phyloP scores from a whole-genome alignment of 2,888 invertebrate species.

The Silvanus unidentatus region DNA sequence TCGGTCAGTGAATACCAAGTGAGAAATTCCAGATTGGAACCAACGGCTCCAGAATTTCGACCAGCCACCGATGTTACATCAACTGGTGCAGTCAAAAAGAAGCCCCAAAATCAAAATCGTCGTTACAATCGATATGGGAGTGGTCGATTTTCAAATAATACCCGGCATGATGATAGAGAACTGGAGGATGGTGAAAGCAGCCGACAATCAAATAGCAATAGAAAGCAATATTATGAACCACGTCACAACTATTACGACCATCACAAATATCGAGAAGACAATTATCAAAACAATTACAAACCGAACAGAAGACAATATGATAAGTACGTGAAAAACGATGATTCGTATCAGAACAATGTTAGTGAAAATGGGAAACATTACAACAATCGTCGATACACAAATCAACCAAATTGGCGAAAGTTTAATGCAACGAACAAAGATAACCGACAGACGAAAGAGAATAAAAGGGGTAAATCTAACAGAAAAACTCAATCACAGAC shows the following conservation, averaged over 20 bases:
- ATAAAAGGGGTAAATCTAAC: not conserved
- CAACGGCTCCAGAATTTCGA: slow-evolving; percentile 25
- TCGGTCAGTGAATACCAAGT: not conserved
- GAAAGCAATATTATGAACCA: too few relatives aligned
- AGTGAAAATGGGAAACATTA: slow-evolving; percentile 2
- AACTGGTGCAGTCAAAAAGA: slow-evolving; percentile 18
- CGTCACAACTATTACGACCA: too few relatives aligned
- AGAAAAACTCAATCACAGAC: not conserved
- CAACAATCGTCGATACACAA: slow-evolving; percentile 1
- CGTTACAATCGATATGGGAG: not conserved
- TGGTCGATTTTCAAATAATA: too few relatives aligned
- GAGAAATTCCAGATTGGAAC: slow-evolving; percentile 17
- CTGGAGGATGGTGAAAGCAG: not conserved
- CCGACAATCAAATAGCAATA: not conserved
- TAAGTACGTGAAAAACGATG: slow-evolving; percentile 8
- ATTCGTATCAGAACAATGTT: slow-evolving; percentile 2
- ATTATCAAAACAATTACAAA: too few relatives aligned
- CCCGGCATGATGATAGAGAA: not conserved
- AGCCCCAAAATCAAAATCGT: slow-evolving; percentile 9
- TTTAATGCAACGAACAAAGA: not conserved
- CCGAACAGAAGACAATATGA: slow-evolving; percentile 4
- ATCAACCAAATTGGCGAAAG: slow-evolving; percentile 11
- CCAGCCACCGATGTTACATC: slow-evolving; percentile 10
- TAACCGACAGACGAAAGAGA: too few relatives aligned
- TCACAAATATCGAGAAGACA: too few relatives aligned